These are phyloP conservation scores for Marronus borbonicus DNA, from an alignment of 2,888 invertebrate genomes.

Conservation along the genomic window DNA sequence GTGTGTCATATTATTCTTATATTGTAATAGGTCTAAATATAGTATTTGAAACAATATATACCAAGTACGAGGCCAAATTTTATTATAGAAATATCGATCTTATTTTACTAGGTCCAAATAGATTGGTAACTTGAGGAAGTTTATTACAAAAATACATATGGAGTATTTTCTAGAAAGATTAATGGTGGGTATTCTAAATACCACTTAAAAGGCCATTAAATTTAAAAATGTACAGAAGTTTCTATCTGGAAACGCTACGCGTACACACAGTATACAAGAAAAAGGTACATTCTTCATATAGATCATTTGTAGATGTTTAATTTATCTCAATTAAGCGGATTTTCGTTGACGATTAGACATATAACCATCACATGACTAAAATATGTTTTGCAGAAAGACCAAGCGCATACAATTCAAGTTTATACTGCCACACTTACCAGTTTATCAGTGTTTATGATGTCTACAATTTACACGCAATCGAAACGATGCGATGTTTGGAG, in stretches of 20 bases:
- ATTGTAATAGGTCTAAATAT: too few relatives aligned
- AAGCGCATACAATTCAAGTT: background rate
- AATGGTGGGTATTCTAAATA: too few relatives aligned
- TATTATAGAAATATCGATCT: background rate
- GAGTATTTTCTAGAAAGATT: too few relatives aligned
- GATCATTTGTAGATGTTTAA: background rate
- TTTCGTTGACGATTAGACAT: background rate
- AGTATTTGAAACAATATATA: background rate
- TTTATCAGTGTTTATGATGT: constrained; percentile 26
- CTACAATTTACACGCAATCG: background rate
- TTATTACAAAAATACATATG: too few relatives aligned
- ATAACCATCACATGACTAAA: background rate
- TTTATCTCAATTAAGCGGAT: background rate
- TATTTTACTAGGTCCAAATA: background rate
- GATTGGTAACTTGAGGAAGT: background rate
- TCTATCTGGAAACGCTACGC: background rate
- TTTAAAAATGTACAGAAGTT: too few relatives aligned
- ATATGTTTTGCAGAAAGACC: constrained; percentile 2
- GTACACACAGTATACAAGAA: too few relatives aligned
- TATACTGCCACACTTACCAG: background rate
- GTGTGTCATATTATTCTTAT: too few relatives aligned
- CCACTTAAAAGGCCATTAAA: too few relatives aligned
- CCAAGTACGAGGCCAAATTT: too few relatives aligned
- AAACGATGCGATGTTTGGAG: background rate
- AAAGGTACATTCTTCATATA: too few relatives aligned